These are phyloP conservation scores for Semnornis frantzii DNA, from an alignment of 2,113 vertebrate genomes.

Conservation along the genomic window DNA sequence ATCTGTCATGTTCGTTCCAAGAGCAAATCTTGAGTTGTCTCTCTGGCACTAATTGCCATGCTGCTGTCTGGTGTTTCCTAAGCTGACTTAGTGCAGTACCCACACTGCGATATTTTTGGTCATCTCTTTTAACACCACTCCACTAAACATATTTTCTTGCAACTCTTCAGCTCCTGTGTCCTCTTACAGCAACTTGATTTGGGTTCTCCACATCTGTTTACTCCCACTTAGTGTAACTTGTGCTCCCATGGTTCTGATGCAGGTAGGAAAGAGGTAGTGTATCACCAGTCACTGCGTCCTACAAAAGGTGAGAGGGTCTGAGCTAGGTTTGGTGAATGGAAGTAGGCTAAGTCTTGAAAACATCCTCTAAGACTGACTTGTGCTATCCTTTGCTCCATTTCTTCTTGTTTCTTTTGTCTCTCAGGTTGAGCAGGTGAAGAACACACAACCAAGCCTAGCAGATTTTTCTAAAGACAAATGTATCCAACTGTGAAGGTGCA, in stretches of 20 bases:
- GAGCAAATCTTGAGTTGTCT: neutral
- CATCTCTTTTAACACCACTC: conserved; percentile 7
- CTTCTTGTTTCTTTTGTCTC: neutral
- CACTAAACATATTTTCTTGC: conserved; percentile 7
- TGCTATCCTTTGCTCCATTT: neutral
- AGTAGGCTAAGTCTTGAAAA: neutral
- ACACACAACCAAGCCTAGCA: neutral
- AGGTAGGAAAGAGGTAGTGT: neutral
- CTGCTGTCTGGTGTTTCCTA: conserved; percentile 25
- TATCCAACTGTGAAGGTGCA: neutral
- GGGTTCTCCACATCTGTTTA: neutral
- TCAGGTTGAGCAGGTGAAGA: neutral
- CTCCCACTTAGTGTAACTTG: neutral
- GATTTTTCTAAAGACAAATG: conserved; percentile 14
- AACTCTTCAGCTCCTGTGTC: neutral
- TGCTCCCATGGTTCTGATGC: neutral
- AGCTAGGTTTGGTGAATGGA: neutral
- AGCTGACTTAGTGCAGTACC: neutral
- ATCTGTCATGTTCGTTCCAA: neutral
- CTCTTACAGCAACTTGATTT: conserved; percentile 13
- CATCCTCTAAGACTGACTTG: neutral
- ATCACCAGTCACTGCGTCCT: neutral
- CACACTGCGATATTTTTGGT: conserved; percentile 33
- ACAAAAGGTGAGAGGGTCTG: neutral
- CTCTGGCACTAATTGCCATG: neutral